phyloP scores from a whole-genome alignment of 2,888 invertebrate genomes.

The Drosophila nigricruria region DNA sequence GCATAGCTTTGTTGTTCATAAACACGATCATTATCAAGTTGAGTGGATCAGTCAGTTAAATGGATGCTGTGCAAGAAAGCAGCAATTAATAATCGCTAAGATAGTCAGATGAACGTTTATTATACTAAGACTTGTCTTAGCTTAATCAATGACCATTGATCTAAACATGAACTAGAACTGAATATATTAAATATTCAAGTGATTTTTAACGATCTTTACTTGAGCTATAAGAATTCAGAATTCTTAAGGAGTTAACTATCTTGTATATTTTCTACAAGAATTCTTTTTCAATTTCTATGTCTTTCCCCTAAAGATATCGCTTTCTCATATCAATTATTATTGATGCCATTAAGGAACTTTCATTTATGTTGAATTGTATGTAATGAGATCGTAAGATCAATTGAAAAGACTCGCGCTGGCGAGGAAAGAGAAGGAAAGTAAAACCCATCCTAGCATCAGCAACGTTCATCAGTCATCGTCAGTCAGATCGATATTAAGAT shows the following conservation, averaged over 20 bases:
- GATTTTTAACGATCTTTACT: neutral
- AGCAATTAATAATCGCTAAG: neutral
- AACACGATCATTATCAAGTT: neutral
- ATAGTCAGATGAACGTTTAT: neutral
- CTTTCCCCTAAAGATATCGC: neutral
- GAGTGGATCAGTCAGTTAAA: neutral
- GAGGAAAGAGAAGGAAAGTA: conserved; percentile 48
- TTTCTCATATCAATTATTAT: conserved; percentile 1
- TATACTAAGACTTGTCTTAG: neutral
- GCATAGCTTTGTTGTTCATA: conserved; percentile 2
- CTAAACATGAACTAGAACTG: neutral
- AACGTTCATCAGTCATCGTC: conserved; percentile 54
- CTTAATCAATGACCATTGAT: neutral
- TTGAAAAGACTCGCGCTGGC: conserved; percentile 42
- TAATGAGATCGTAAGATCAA: conserved; percentile 47
- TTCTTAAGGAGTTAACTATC: neutral
- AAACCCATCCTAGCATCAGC: conserved; percentile 45
- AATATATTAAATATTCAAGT: neutral
- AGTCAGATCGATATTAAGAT: conserved; percentile 65
- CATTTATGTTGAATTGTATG: conserved; percentile 42
- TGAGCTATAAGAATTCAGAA: neutral
- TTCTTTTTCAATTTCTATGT: neutral
- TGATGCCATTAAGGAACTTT: conserved; percentile 38
- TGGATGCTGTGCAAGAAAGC: neutral
- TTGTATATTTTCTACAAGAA: neutral